Evolutionary conservation across 2,113 vertebrate species (phyloP), one percentile per base, ranked within the genome.

Genomic region (Pycnonotus jocosus): DNA sequence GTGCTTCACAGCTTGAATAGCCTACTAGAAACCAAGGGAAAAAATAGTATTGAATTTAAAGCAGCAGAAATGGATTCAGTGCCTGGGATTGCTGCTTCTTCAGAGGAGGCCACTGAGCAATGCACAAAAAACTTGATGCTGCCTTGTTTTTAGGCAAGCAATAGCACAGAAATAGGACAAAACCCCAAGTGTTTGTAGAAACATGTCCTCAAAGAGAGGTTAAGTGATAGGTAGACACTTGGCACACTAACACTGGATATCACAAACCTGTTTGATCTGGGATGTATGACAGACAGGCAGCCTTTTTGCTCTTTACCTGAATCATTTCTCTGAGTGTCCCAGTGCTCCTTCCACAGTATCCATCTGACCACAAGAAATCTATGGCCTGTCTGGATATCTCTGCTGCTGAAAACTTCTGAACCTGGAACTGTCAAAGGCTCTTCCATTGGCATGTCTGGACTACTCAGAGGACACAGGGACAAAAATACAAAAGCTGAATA

Each of bases 1-100:
- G 98, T 97, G 58, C 98, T 98, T 80, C 98, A 98, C 45, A 98
- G 97, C 92, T 97, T 98, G 98, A 98, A 98, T 88, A 94, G 97
- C 38, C 94, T 98, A 73, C 44, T 98, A 93, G 24, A 95, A 98
- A 72, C 65, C 8, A 53, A 90, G n/a, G 40, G 88, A 90, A 88
- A 92, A 95, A 96, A 27, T 11, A 17, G 79, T 97, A 37, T 38
- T 80, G 10, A 24, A 51, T 60, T 96, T 24, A 77, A 69, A 37
- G 56, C 94, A 68, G 96, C 86, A 93, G 95, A 98, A 79, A 71
- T 98, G 22, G 95, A 97, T 93, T 98, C 97, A 18, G 97, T 97
- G 65, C 98, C 97, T 47, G 97, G 97, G 61, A 76, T 87, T 35
- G 56, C 40, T 53, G 93, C 48, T 93, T 94, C 88, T 51, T 51